A percentile compares a stretch with the other conserved stretches of the same genome.
These are phyloP conservation scores for Anticlea derivata DNA, from an alignment of 2,888 invertebrate genomes.

Conservation along the genomic window DNA sequence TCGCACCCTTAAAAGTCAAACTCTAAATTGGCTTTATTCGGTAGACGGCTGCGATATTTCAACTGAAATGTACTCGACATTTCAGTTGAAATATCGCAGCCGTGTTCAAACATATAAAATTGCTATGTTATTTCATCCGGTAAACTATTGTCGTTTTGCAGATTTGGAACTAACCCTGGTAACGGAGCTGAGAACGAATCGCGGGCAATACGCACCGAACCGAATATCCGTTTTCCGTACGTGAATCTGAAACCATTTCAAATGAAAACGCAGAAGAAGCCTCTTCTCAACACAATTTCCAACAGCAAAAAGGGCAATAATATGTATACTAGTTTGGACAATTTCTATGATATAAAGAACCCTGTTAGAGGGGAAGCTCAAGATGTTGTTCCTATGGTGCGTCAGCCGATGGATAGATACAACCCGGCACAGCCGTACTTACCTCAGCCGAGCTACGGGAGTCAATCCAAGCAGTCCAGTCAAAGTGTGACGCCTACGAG, in stretches of 20 bases:
- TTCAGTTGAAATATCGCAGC: too few relatives aligned
- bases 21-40: too few relatives aligned
- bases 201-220: slow-evolving; percentile 72
- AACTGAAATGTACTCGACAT: too few relatives aligned
- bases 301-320: slow-evolving; percentile 63
- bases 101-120: too few relatives aligned
- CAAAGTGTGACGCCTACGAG: slow-evolving; percentile 45
- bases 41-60: too few relatives aligned
- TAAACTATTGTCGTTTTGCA: slow-evolving; percentile 44
- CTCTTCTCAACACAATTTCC: slow-evolving; percentile 43
- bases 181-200: slow-evolving; percentile 77
- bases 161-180: slow-evolving; percentile 68
- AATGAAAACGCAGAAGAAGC: slow-evolving; percentile 63
- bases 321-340: slow-evolving; percentile 65
- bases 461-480: slow-evolving; percentile 61
- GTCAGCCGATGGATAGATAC: slow-evolving; percentile 69
- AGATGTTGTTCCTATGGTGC: slow-evolving; percentile 49
- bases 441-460: slow-evolving; percentile 61
- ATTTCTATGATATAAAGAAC: slow-evolving; percentile 61
- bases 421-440: slow-evolving; percentile 80
- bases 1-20: too few relatives aligned
- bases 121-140: not conserved
- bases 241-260: slow-evolving; percentile 74
- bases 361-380: slow-evolving; percentile 76
- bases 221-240: slow-evolving; percentile 71